Evolutionary conservation across 2,888 invertebrate genomes (phyloP).

Genomic region (Bombyx huttoni): DNA sequence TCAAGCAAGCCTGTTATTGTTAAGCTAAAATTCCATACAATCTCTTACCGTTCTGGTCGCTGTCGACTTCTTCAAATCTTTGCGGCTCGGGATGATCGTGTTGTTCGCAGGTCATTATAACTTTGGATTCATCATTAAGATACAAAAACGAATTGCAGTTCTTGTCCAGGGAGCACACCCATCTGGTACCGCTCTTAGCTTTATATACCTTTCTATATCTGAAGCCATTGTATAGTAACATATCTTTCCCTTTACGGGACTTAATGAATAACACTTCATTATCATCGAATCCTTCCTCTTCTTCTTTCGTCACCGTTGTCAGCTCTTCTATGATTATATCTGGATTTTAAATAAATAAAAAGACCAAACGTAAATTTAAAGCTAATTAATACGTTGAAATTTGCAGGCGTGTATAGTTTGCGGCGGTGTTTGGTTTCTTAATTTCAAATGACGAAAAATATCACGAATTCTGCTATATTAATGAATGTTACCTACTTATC

Average conservation of each 20-base stretch:
- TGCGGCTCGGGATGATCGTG: conserved; percentile 28
- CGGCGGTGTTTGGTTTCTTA: too few relatives aligned
- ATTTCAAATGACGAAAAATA: too few relatives aligned
- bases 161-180: conserved; percentile 41
- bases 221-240: conserved; percentile 38
- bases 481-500: too few relatives aligned
- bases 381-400: too few relatives aligned
- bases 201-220: conserved; percentile 40
- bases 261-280: conserved; percentile 32
- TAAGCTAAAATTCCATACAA: too few relatives aligned
- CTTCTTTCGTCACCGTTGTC: conserved; percentile 5
- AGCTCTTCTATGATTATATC: conserved; percentile 1
- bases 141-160: conserved; percentile 38
- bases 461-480: too few relatives aligned
- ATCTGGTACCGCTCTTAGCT: conserved; percentile 34
- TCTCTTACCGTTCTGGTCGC: conserved; percentile 24
- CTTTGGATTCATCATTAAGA: conserved; percentile 39
- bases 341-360: neutral
- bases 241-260: conserved; percentile 32
- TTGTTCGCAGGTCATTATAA: conserved; percentile 28
- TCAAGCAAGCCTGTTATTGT: too few relatives aligned
- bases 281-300: conserved; percentile 13
- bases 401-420: too few relatives aligned
- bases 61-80: conserved; percentile 14
- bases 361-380: too few relatives aligned